phyloP scores from a whole-genome alignment of 2,888 invertebrate genomes.

The Proisotoma minuta region DNA sequence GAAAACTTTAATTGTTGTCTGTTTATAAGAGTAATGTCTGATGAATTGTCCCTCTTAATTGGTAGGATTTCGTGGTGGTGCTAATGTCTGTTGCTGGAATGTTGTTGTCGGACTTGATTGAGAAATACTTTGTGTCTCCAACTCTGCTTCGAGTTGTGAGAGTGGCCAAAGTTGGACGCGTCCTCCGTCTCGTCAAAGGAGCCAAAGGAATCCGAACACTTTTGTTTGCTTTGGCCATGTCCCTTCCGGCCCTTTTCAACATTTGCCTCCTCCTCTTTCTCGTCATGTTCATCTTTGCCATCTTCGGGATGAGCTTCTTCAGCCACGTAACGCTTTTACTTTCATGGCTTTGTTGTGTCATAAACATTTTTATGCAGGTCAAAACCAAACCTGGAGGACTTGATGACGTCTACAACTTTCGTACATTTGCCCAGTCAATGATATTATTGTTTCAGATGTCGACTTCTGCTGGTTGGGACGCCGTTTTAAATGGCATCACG shows the following conservation, averaged over 20 bases:
- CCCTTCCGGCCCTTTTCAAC: conserved; percentile 96
- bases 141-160: conserved; percentile 95
- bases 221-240: conserved; percentile 96
- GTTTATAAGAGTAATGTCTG: too few species aligned
- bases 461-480: conserved; percentile 89
- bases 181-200: conserved; percentile 94
- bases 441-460: conserved; percentile 98
- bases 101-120: conserved; percentile 92
- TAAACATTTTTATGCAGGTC: conserved; percentile 98
- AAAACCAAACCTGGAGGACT: conserved; percentile 75
- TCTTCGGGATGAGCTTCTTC: conserved; percentile 99
- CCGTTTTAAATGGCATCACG: conserved; percentile 90
- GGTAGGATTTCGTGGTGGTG: too few species aligned
- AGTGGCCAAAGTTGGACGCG: conserved; percentile 96
- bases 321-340: conserved; percentile 91
- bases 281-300: conserved; percentile 99
- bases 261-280: conserved; percentile 95
- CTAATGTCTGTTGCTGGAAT: conserved; percentile 63
- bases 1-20: conserved; percentile 94
- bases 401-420: conserved; percentile 96
- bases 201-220: conserved; percentile 97
- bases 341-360: too few species aligned
- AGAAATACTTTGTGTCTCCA: conserved; percentile 96
- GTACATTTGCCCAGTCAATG: conserved; percentile 97
- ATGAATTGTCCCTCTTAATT: too few species aligned